Base-by-base conservation (phyloP, 2,888 invertebrate species). In the Tolmerus cingulatus region DNA sequence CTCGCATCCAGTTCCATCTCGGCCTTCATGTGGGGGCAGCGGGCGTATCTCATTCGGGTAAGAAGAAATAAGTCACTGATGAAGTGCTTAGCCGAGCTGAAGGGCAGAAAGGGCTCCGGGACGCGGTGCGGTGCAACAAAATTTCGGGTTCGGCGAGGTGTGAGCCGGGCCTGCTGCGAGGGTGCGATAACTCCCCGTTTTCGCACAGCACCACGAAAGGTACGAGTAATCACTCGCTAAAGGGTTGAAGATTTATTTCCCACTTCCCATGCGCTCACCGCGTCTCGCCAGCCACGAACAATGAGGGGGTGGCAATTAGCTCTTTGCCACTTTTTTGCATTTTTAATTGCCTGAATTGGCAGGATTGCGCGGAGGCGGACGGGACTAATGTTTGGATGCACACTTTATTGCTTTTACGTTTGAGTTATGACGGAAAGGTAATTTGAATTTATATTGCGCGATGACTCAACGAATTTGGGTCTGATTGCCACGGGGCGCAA, bases 301-400 rank as follows among this genome's bases (percentile, higher is more conserved):
- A 85, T 74, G 37, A 74, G 74, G 46, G 85, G 85, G 85, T 57
- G 55, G 86, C 86, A 86, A 86, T 86, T 78, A 86, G 78, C 86
- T 78, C 77, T 86, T 78, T 77, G 55, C 77, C 86, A 86, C 57
- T 78, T 86, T 85, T 86, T 86, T 78, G 78, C 77, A 86, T 86
- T 86, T 86, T 86, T 86, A 86, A 86, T 86, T 86, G 86, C 77
- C 37, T 23, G 57, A 78, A 86, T 86, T 55, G 55, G 57, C 51
- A 37, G 34, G 66, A 27, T 66, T 19, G 66, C 40, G 82, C 30
- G 30, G 30, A 40, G 19, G 40, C 27, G 66, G 66, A 23, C 55
- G 16, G 34, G 82, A n/a, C 82, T 30, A 82, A 82, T 82, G 79
- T 79, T 51, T 55, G 81, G 55, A 66, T 84, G 82, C 66, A 66